Conservation (phyloP, 2,797 vertebrate genomes). For the Enoplosus armatus region DNA sequence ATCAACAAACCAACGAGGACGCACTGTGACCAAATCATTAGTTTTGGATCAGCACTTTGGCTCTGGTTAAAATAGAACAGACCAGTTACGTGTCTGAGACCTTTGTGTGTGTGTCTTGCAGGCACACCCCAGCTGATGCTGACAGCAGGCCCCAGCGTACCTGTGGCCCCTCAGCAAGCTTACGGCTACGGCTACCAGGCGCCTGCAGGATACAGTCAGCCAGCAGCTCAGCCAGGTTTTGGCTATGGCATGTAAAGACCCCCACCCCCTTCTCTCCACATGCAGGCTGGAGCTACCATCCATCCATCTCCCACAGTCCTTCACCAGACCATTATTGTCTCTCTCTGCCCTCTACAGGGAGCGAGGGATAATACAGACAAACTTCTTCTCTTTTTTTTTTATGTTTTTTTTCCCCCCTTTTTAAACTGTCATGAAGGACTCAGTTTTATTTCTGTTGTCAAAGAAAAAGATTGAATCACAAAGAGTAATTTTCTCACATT, state of each 20-base stretch:
- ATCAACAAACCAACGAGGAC: neutral
- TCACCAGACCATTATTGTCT: constrained; percentile 89
- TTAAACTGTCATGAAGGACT: constrained; percentile 97
- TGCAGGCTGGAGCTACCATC: constrained; percentile 82
- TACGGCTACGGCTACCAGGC: constrained; percentile 97
- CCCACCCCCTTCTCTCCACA: constrained; percentile 50
- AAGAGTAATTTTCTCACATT: constrained; percentile 93
- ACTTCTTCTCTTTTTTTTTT: constrained; percentile 64
- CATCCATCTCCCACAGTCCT: constrained; percentile 89
- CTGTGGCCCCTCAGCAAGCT: constrained; percentile 93
- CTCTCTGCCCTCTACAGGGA: constrained; percentile 84
- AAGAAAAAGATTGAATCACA: constrained; percentile 87
- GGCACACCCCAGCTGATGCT: constrained; percentile 98
- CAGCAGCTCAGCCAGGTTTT: constrained; percentile 91
- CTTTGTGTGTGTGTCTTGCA: constrained; percentile 61
- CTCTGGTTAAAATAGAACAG: neutral
- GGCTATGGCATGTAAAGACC: constrained; percentile 95
- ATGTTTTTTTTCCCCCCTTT: constrained; percentile 62
- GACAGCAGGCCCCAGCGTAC: constrained; percentile 96
- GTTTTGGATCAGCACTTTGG: neutral
- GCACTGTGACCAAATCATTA: neutral
- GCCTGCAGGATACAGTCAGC: constrained; percentile 89
- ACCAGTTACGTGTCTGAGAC: neutral
- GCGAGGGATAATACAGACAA: constrained; percentile 76
- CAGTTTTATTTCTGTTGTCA: constrained; percentile 90